Evolutionary conservation across 2,888 invertebrate genomes (phyloP).

Genomic region (Pegoplata infirma): DNA sequence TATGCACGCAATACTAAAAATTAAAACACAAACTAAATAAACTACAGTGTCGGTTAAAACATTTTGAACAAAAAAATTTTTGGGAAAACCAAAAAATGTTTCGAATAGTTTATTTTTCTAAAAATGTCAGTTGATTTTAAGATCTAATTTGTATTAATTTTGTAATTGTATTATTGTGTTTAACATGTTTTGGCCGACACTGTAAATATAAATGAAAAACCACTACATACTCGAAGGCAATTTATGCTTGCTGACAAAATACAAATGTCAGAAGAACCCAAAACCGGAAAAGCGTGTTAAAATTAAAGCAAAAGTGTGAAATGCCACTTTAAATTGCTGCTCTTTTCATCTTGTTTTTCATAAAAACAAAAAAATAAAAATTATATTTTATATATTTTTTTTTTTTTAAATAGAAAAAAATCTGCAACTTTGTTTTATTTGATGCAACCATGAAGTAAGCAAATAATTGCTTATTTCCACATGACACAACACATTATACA

Average conservation of each 20-base stretch:
- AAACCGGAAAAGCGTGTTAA: conserved; percentile 31
- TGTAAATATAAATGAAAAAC: background rate
- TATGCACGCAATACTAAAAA: conserved; percentile 10
- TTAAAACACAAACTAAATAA: too few species aligned
- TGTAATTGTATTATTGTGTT: too few species aligned
- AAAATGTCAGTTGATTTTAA: too few species aligned
- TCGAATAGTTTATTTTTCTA: too few species aligned
- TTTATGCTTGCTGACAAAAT: conserved; percentile 39
- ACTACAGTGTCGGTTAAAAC: too few species aligned
- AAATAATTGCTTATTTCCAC: conserved; percentile 63
- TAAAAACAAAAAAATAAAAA: conserved; percentile 20
- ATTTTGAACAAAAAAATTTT: background rate
- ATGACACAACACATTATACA: conserved; percentile 52
- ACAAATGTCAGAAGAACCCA: background rate
- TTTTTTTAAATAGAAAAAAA: too few species aligned
- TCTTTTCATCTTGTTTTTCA: background rate
- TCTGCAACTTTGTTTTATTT: conserved; percentile 35
- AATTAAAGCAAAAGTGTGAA: conserved; percentile 23
- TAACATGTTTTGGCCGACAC: too few species aligned
- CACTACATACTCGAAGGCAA: conserved; percentile 31
- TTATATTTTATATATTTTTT: background rate
- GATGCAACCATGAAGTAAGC: conserved; percentile 41
- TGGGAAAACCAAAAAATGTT: too few species aligned
- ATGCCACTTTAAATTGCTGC: conserved; percentile 7
- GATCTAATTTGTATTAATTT: too few species aligned